These are phyloP conservation scores for Euplagia quadripunctaria DNA, from an alignment of 2,888 invertebrate species.

Conservation along the genomic window DNA sequence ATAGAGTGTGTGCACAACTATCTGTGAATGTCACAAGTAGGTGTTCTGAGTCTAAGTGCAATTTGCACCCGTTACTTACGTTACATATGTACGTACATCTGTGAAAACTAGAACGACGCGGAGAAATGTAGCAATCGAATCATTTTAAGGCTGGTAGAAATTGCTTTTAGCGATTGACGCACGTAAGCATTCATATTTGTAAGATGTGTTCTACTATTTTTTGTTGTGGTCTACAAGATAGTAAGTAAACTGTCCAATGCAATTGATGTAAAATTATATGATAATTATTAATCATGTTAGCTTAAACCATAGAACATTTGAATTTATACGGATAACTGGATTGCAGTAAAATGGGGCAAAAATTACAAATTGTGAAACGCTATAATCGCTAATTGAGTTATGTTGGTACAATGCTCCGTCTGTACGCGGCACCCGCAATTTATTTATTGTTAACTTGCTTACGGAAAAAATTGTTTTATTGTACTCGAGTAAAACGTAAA, in stretches of 20 bases:
- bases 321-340: constrained; percentile 49
- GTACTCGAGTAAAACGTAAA: constrained; percentile 38
- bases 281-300: constrained; percentile 32
- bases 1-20: neutral
- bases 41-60: neutral
- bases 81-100: neutral
- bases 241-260: neutral
- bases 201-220: neutral
- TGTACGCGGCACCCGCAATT: constrained; percentile 53
- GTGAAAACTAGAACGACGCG: neutral
- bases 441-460: constrained; percentile 55
- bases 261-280: neutral
- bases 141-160: neutral
- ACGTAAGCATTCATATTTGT: neutral
- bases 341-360: constrained; percentile 61
- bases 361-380: constrained; percentile 57
- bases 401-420: constrained; percentile 53
- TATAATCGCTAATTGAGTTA: constrained; percentile 74
- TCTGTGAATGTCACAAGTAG: constrained; percentile 2
- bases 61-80: neutral
- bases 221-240: no score
- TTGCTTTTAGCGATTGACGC: neutral
- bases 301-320: constrained; percentile 39
- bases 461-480: constrained; percentile 47
- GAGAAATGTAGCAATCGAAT: neutral